Evolutionary conservation across 2,797 vertebrate species (phyloP).

Genomic region (Paramormyrops hopkinsi): DNA sequence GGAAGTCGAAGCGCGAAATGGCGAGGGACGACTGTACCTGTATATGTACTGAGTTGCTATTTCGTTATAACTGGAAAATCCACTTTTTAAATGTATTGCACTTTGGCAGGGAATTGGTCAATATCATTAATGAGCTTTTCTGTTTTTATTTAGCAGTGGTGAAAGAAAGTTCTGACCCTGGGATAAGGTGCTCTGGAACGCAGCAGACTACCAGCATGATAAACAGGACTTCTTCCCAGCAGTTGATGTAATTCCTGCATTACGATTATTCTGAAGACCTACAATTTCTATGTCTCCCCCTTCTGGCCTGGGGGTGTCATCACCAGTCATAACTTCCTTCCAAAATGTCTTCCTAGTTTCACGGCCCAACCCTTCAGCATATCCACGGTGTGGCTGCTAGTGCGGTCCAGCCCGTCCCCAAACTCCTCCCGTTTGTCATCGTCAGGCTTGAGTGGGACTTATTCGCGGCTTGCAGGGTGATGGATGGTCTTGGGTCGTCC

Average conservation of each 20-base stretch:
- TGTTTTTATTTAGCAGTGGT: background rate
- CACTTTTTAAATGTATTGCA: background rate
- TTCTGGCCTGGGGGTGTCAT: background rate
- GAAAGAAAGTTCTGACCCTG: background rate
- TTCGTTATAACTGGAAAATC: background rate
- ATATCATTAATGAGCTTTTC: background rate
- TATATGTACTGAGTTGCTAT: background rate
- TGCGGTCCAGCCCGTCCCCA: background rate
- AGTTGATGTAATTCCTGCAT: background rate
- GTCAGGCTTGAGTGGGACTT: background rate
- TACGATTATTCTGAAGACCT: background rate
- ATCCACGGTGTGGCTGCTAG: background rate
- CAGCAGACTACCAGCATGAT: background rate
- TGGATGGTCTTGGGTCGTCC: background rate
- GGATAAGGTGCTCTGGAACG: background rate
- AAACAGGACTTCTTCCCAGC: background rate
- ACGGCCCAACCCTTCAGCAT: background rate
- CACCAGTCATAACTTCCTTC: background rate
- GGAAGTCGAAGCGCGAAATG: too few relatives aligned
- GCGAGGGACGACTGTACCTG: background rate
- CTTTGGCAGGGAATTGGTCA: background rate
- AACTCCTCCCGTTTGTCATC: background rate
- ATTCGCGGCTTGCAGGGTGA: background rate
- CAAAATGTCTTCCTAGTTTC: background rate
- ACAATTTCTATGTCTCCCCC: background rate